A percentile compares a stretch with the other conserved stretches of the same genome.
Conservation (phyloP, 2,888 invertebrate species). For the Aspidapion aeneum region DNA sequence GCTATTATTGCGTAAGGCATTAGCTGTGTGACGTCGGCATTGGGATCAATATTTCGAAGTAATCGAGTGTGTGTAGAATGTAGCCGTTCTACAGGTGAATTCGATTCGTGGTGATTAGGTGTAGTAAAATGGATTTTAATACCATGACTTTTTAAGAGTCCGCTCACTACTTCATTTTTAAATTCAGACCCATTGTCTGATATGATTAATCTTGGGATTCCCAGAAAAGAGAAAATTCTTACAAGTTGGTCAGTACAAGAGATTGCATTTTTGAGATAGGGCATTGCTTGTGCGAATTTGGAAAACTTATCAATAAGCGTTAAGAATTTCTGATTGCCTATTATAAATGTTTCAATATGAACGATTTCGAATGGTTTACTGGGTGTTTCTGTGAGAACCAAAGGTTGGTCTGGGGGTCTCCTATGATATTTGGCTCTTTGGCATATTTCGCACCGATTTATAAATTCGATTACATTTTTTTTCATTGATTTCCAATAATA, state of each 20-base stretch:
- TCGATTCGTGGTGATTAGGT: slow-evolving; percentile 10
- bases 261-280: neutral
- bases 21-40: neutral
- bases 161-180: slow-evolving; percentile 5
- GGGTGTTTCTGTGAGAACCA: slow-evolving; percentile 8
- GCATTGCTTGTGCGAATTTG: slow-evolving; percentile 6
- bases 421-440: slow-evolving; percentile 12
- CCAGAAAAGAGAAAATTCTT: neutral
- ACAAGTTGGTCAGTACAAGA: neutral
- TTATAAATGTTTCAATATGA: slow-evolving; percentile 4
- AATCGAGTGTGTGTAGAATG: slow-evolving; percentile 9
- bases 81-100: slow-evolving; percentile 11
- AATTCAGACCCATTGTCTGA: slow-evolving; percentile 13
- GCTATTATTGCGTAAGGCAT: slow-evolving; percentile 9
- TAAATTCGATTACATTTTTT: neutral
- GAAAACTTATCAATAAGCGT: slow-evolving; percentile 5
- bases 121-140: slow-evolving; percentile 9
- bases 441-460: slow-evolving; percentile 1
- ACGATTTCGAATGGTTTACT: slow-evolving; percentile 5
- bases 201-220: neutral
- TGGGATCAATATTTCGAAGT: neutral
- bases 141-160: slow-evolving; percentile 4
- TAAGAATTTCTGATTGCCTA: slow-evolving; percentile 5
- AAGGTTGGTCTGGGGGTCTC: slow-evolving; percentile 9
- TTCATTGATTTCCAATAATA: slow-evolving; percentile 12